Conservation (phyloP, 2,888 invertebrate genomes). For the Agapostemon virescens region DNA sequence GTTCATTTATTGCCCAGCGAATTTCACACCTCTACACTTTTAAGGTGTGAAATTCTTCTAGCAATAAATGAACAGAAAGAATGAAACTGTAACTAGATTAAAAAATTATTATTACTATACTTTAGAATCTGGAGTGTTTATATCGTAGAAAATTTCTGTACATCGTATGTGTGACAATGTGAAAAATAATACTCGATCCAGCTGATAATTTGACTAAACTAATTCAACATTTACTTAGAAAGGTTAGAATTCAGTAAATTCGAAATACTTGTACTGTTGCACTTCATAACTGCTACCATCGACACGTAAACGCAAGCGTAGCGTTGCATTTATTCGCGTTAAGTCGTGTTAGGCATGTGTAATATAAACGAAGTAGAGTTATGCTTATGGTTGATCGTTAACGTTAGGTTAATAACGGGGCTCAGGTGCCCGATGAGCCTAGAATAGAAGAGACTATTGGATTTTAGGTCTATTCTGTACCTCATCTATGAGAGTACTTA, state of each 20-base stretch:
- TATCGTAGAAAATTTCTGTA: not conserved
- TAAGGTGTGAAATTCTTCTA: not conserved
- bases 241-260: too few species aligned
- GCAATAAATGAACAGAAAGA: not conserved
- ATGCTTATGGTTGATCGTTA: constrained; percentile 8
- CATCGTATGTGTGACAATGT: not conserved
- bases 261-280: not conserved
- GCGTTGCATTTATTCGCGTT: not conserved
- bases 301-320: not conserved
- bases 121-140: too few species aligned
- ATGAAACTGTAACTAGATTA: not conserved
- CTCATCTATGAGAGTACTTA: constrained; percentile 5
- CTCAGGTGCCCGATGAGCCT: constrained; percentile 8
- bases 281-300: not conserved
- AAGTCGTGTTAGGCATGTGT: not conserved
- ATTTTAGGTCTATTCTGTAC: constrained; percentile 11
- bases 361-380: not conserved
- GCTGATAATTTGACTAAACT: not conserved
- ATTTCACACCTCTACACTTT: not conserved
- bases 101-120: not conserved
- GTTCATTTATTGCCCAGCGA: not conserved
- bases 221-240: not conserved
- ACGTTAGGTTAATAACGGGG: constrained; percentile 4
- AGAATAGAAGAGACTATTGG: not conserved
- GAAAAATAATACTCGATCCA: not conserved